Evolutionary conservation across 2,113 vertebrate species (phyloP).

Genomic region (Boleophthalmus pectinirostris): DNA sequence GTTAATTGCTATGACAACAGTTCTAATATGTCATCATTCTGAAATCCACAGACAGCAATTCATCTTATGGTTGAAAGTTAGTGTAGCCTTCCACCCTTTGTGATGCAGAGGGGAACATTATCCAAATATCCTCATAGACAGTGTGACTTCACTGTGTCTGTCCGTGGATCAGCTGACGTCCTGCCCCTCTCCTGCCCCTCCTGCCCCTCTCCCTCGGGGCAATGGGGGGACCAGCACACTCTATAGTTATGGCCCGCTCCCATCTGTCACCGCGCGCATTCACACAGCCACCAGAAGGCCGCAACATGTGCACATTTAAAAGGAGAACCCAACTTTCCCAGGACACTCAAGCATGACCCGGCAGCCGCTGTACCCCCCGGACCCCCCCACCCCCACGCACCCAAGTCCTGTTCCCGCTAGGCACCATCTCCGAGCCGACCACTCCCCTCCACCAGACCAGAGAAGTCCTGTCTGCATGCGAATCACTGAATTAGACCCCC

Average conservation of each 20-base stretch:
- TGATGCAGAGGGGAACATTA: neutral
- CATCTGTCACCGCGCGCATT: conserved; percentile 78
- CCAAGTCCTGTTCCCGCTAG: conserved; percentile 13
- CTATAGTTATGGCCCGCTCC: conserved; percentile 77
- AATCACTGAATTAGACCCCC: conserved; percentile 57
- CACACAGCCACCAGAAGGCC: conserved; percentile 80
- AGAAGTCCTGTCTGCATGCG: conserved; percentile 69
- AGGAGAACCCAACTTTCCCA: conserved; percentile 82
- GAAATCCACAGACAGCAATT: too few relatives aligned
- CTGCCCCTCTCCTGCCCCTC: conserved; percentile 31
- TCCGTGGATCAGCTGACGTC: conserved; percentile 13
- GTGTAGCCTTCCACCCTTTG: neutral
- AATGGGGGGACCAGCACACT: conserved; percentile 51
- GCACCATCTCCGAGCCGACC: conserved; percentile 46
- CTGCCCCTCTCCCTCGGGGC: conserved; percentile 54
- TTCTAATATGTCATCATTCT: too few relatives aligned
- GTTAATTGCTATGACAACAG: too few relatives aligned
- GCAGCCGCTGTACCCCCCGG: conserved; percentile 63
- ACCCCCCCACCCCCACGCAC: conserved; percentile 20
- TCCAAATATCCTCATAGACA: neutral
- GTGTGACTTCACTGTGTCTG: conserved; percentile 20
- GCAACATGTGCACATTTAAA: conserved; percentile 82
- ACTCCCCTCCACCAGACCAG: conserved; percentile 32
- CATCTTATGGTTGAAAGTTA: neutral
- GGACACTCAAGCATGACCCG: conserved; percentile 80